phyloP scores from a whole-genome alignment of 1,140 invertebrate species.

The Thaumetopoea pityocampa region DNA sequence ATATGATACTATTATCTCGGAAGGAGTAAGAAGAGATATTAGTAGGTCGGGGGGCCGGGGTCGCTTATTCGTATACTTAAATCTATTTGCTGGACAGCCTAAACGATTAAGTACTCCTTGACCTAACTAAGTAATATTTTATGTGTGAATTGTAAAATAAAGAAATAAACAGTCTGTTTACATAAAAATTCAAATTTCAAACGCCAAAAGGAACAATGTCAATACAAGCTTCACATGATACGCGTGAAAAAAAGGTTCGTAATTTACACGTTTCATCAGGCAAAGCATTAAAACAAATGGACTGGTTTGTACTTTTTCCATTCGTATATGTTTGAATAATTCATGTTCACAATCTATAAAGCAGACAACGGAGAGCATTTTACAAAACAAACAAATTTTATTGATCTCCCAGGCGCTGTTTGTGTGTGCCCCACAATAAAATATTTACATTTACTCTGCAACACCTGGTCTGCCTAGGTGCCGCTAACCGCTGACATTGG shows the following conservation, averaged over 20 bases:
- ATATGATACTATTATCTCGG: too few species aligned
- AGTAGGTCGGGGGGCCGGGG: too few species aligned
- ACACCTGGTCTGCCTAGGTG: constrained; percentile 53
- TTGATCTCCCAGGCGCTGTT: constrained; percentile 73
- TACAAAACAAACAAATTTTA: constrained; percentile 75
- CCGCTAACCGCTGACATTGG: constrained; percentile 48
- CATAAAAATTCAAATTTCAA: constrained; percentile 1
- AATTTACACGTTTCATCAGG: constrained; percentile 45
- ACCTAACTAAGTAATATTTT: too few species aligned
- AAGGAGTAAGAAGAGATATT: too few species aligned
- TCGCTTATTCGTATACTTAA: too few species aligned
- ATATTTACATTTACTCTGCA: constrained; percentile 73
- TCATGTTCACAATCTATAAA: constrained; percentile 72
- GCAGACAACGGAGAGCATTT: constrained; percentile 65
- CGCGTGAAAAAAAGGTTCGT: constrained; percentile 22
- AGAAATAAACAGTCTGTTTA: too few species aligned
- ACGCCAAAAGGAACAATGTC: constrained; percentile 6
- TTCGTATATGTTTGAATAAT: constrained; percentile 68
- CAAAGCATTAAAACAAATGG: constrained; percentile 64
- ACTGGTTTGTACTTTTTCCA: constrained; percentile 51
- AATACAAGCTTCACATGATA: constrained; percentile 5
- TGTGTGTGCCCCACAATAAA: constrained; percentile 66
- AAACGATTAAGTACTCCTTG: too few species aligned
- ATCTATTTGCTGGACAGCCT: too few species aligned
- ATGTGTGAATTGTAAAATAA: too few species aligned